These are phyloP conservation scores for Heliothis peltigera DNA, from an alignment of 2,888 invertebrate species.

Conservation along the genomic window DNA sequence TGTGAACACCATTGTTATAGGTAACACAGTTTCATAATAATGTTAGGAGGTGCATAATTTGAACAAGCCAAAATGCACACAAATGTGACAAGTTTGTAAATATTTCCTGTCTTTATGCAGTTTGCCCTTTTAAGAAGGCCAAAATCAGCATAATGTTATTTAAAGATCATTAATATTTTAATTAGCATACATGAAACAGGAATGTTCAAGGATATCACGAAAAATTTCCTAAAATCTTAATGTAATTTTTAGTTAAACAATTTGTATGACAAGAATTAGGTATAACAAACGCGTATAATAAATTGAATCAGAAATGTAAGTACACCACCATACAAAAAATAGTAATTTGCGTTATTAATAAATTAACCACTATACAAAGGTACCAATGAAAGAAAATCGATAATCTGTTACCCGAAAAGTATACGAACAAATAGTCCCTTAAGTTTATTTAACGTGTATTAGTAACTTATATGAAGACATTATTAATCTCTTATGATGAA, in stretches of 20 bases:
- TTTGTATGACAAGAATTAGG: not conserved
- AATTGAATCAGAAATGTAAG: too few relatives aligned
- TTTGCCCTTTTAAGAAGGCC: not conserved
- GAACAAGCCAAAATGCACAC: not conserved
- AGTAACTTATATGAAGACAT: too few relatives aligned
- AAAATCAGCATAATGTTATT: not conserved
- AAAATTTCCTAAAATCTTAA: not conserved
- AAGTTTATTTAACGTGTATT: too few relatives aligned
- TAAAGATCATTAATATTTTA: not conserved
- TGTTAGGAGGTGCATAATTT: not conserved
- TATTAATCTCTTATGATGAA: slow-evolving; percentile 7
- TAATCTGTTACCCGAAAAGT: not conserved
- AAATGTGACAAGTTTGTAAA: not conserved
- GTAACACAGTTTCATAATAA: too few relatives aligned
- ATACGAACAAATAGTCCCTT: not conserved
- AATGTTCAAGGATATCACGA: not conserved
- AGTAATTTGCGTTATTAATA: too few relatives aligned
- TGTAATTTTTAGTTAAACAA: not conserved
- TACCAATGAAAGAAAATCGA: not conserved
- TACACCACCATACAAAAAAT: too few relatives aligned
- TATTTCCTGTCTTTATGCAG: not conserved
- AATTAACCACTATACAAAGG: too few relatives aligned
- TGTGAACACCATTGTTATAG: too few relatives aligned
- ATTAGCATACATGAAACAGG: slow-evolving; percentile 2
- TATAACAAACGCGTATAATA: too few relatives aligned